Evolutionary conservation across 2,888 invertebrate species (phyloP), one percentile per base, ranked within the genome.

Genomic region (Zygaena filipendulae): DNA sequence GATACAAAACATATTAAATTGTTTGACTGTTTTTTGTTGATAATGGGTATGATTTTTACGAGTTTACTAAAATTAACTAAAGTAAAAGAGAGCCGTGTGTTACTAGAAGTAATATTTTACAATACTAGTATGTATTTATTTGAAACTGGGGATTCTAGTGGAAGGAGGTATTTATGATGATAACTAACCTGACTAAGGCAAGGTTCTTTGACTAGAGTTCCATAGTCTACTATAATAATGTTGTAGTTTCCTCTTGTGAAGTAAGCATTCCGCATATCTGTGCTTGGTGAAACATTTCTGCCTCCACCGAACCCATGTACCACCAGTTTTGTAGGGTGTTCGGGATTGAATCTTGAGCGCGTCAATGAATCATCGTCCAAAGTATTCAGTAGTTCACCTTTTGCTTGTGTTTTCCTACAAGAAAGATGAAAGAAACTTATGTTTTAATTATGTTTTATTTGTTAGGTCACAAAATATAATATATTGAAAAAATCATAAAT

Each of bases 271-370:
- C 92, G 81, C 72, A 93, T 84, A 53, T 92, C 92, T 0, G 92
- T 92, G 55, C 92, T 92, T 0, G 93, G 93, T 1, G 91, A 87
- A 16, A 88, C 75, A 54, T 89, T 86, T 36, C 92, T 74, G 1
- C 93, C 92, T 0, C 92, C 93, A 0, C 93, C 92, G 50, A 96
- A 95, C 4, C 95, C 95, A 52, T 95, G 95, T 10, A 95, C 91
- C 23, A 96, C 87, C 11, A 96, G 82, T 72, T 95, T 95, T 3
- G 92, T 92, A 0, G 90, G 88, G 59, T 91, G 86, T 0, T 81
- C 82, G 0, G 87, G 83, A 61, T 94, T 90, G 61, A 92, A 95
- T 43, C 83, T 86, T 0, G 92, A 90, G 34, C 83, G 82, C 40
- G 85, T 85, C 11, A 95, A 64, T 0, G 92, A 88, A 19, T 87